Evolutionary conservation across 1,140 invertebrate species (phyloP).

Genomic region (Ericerus pela): DNA sequence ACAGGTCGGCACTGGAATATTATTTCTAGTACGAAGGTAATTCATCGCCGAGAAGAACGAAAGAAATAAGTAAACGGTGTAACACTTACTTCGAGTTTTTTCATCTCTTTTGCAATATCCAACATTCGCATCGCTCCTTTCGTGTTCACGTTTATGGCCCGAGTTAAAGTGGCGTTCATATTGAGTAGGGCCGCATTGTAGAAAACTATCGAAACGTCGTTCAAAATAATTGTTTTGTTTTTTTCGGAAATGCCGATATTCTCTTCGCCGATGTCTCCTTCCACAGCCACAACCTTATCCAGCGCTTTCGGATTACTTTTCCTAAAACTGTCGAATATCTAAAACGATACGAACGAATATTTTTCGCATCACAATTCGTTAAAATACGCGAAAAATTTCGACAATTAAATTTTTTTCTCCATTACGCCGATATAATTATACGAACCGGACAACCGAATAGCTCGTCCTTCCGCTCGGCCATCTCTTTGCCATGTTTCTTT

Average conservation of each 20-base stretch:
- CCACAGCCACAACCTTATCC: constrained; percentile 60
- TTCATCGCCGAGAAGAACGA: too few relatives aligned
- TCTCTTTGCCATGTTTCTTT: constrained; percentile 33
- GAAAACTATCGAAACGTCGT: constrained; percentile 60
- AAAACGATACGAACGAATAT: not conserved
- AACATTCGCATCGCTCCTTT: constrained; percentile 48
- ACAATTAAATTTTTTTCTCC: not conserved
- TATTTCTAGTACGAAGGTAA: too few relatives aligned
- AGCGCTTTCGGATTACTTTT: constrained; percentile 45
- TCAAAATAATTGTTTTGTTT: constrained; percentile 38
- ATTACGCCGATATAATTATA: not conserved
- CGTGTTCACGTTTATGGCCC: constrained; percentile 56
- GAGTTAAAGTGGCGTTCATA: constrained; percentile 53
- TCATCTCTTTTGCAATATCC: constrained; percentile 48
- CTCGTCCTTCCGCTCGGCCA: constrained; percentile 22
- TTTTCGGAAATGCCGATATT: constrained; percentile 45
- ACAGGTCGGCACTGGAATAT: too few relatives aligned
- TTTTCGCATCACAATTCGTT: not conserved
- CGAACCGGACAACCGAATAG: constrained; percentile 22
- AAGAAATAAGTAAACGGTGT: too few relatives aligned
- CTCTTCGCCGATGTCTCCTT: constrained; percentile 47
- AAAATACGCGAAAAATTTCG: not conserved
- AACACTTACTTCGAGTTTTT: constrained; percentile 41
- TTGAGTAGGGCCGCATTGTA: constrained; percentile 78
- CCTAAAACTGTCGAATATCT: constrained; percentile 56